Conservation (phyloP, 2,888 invertebrate species). For the Chromoteleia sp. region DNA sequence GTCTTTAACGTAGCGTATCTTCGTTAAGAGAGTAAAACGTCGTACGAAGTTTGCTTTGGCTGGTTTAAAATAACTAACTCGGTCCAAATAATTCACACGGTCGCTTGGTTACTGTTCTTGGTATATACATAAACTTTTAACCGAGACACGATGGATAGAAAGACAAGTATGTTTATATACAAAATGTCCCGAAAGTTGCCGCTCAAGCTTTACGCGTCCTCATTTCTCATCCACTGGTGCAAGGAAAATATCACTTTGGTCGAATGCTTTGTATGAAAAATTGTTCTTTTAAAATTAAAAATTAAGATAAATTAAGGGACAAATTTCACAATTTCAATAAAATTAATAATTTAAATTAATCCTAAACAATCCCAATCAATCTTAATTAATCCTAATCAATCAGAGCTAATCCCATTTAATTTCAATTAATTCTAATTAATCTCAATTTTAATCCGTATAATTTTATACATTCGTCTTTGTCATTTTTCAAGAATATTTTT, state of each 20-base stretch:
- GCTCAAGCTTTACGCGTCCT: constrained; percentile 42
- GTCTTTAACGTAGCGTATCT: constrained; percentile 78
- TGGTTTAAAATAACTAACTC: constrained; percentile 81
- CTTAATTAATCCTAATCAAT: no score
- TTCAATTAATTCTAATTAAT: no score
- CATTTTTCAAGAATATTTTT: no score
- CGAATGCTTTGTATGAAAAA: no score
- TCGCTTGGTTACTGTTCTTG: constrained; percentile 72
- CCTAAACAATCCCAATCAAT: no score
- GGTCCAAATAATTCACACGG: constrained; percentile 80
- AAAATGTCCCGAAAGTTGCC: constrained; percentile 56
- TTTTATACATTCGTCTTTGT: no score
- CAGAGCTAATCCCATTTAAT: no score
- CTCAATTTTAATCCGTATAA: no score
- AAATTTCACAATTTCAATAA: no score
- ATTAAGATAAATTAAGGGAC: no score
- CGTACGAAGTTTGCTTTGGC: constrained; percentile 80
- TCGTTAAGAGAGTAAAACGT: constrained; percentile 79
- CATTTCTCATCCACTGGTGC: constrained; percentile 43
- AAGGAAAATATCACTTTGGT: constrained; percentile 31
- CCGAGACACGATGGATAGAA: constrained; percentile 65
- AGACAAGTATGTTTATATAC: constrained; percentile 69
- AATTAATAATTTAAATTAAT: no score
- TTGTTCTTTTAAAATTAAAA: no score
- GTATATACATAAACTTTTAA: constrained; percentile 70